Evolutionary conservation across 2,888 invertebrate species (phyloP).

Genomic region (Andricus quercusramuli): DNA sequence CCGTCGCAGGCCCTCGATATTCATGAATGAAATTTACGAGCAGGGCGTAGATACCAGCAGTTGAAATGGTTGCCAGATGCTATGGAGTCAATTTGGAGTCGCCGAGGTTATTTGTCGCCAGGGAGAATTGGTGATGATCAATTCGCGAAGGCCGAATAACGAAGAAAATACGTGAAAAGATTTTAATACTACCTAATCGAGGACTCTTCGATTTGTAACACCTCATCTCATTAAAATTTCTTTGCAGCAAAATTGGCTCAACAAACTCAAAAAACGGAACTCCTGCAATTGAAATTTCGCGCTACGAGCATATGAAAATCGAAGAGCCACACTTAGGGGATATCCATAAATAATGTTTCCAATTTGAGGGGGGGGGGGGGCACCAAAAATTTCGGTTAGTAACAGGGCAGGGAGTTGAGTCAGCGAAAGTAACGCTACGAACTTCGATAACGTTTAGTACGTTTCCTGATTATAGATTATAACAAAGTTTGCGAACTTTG

Average conservation of each 20-base stretch:
- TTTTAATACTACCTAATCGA: slow-evolving; percentile 6
- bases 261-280: neutral
- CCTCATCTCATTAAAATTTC: too few species aligned
- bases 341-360: too few species aligned
- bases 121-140: slow-evolving; percentile 18
- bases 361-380: too few species aligned
- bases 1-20: neutral
- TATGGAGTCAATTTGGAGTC: slow-evolving; percentile 14
- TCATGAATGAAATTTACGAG: slow-evolving; percentile 21
- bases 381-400: too few species aligned
- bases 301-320: neutral
- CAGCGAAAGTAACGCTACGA: too few species aligned
- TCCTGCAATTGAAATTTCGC: neutral
- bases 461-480: too few species aligned
- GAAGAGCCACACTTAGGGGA: neutral
- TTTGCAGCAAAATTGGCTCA: neutral
- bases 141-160: slow-evolving; percentile 28
- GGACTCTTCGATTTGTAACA: neutral
- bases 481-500: too few species aligned
- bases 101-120: slow-evolving; percentile 35
- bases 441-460: too few species aligned
- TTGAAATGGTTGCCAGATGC: slow-evolving; percentile 26
- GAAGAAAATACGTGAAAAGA: slow-evolving; percentile 33
- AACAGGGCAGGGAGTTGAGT: too few species aligned
- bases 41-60: slow-evolving; percentile 25